Percentiles rank a stretch among this genome's conserved stretches.
Evolutionary conservation across 2,113 vertebrate genomes (phyloP).

Genomic region (Haemorhous mexicanus): DNA sequence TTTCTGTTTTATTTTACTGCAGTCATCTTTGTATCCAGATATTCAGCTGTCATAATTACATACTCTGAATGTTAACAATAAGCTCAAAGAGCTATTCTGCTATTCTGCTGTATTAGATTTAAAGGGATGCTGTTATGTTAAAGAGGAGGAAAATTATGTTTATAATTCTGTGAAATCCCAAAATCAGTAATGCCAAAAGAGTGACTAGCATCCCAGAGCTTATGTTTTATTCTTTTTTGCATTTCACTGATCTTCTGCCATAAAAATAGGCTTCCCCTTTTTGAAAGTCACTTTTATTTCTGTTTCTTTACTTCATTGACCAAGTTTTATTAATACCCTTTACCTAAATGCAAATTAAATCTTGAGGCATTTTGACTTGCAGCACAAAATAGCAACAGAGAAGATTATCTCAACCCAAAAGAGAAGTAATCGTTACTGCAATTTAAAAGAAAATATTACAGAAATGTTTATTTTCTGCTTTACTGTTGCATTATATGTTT

Average conservation of each 20-base stretch:
- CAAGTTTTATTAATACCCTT: not conserved
- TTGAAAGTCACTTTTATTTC: not conserved
- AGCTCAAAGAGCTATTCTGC: not conserved
- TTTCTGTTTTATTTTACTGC: not conserved
- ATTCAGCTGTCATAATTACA: not conserved
- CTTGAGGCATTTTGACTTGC: not conserved
- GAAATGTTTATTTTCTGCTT: not conserved
- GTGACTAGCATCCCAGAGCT: not conserved
- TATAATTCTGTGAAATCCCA: not conserved
- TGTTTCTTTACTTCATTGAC: not conserved
- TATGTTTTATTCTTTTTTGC: not conserved
- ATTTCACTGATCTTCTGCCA: not conserved
- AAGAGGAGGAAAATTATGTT: slow-evolving; percentile 9
- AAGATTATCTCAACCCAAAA: not conserved
- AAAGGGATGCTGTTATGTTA: not conserved
- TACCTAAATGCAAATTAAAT: slow-evolving; percentile 27
- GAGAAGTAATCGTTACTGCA: not conserved
- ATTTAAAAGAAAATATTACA: not conserved
- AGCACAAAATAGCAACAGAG: not conserved
- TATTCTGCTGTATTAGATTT: not conserved
- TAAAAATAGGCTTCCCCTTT: not conserved
- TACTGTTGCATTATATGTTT: not conserved
- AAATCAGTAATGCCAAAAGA: not conserved
- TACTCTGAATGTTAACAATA: not conserved
- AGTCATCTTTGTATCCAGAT: not conserved